A percentile compares a stretch with the other conserved stretches of the same genome.
phyloP scores from a whole-genome alignment of 2,888 invertebrate genomes.

The Catocala fraxini region DNA sequence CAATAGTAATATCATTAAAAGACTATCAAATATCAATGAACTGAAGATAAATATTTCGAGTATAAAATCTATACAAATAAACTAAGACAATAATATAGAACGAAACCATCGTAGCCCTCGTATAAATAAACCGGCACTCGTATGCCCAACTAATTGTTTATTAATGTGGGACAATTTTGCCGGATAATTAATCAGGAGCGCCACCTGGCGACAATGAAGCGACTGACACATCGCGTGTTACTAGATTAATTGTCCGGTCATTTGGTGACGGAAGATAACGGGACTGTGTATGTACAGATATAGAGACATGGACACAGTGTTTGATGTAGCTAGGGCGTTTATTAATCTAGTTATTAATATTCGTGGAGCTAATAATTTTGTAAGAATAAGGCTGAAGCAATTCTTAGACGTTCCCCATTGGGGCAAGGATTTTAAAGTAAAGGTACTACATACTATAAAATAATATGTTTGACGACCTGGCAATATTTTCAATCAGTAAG shows the following conservation, averaged over 20 bases:
- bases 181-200: slow-evolving; percentile 64
- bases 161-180: slow-evolving; percentile 65
- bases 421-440: no score
- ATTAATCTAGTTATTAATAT: no score
- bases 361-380: no score
- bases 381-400: no score
- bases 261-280: slow-evolving; percentile 53
- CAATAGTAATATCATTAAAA: no score
- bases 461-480: no score
- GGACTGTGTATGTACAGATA: slow-evolving; percentile 16
- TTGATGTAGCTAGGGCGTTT: background rate
- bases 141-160: slow-evolving; percentile 60
- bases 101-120: background rate
- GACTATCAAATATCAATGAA: no score
- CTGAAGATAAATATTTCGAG: no score
- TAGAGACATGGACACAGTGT: slow-evolving; percentile 6
- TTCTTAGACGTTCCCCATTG: no score
- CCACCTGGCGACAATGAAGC: slow-evolving; percentile 71
- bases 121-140: slow-evolving; percentile 45
- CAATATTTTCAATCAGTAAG: no score
- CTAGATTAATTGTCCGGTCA: slow-evolving; percentile 64
- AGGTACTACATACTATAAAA: no score
- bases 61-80: background rate
- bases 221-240: slow-evolving; percentile 63
- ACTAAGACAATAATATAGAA: background rate